A percentile compares a stretch with the other conserved stretches of the same genome.
Conservation (phyloP, 2,797 vertebrate species). For the Sarcophilus harrisii region DNA sequence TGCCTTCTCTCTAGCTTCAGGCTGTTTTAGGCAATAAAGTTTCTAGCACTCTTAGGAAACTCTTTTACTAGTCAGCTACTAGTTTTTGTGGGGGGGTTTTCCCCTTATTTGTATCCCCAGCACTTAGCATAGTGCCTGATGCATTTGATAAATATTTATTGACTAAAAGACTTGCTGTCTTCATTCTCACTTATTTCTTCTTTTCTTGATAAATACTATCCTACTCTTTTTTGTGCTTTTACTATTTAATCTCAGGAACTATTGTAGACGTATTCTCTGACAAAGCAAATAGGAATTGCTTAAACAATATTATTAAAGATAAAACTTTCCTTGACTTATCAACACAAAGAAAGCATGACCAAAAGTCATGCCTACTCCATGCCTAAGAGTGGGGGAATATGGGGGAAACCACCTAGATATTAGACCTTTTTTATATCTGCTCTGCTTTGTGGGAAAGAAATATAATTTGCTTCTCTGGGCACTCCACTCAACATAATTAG, state of each 20-base stretch:
- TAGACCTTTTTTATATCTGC: neutral
- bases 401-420: neutral
- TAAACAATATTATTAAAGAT: neutral
- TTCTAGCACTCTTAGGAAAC: constrained; percentile 44
- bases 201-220: neutral
- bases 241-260: neutral
- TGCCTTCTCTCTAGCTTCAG: constrained; percentile 32
- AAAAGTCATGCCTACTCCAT: neutral
- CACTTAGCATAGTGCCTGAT: neutral
- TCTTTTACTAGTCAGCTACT: constrained; percentile 24
- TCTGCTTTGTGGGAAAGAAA: neutral
- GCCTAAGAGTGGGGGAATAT: neutral
- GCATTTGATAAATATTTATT: neutral
- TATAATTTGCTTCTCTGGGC: neutral
- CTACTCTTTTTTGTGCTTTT: neutral
- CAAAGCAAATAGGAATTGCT: neutral
- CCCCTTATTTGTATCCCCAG: constrained; percentile 28
- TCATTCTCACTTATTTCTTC: neutral
- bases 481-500: neutral
- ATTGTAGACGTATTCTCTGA: neutral
- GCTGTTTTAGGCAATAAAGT: constrained; percentile 13
- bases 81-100: constrained; percentile 12
- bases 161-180: neutral
- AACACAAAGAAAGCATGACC: neutral
- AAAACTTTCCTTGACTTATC: neutral